A percentile compares a stretch with the other conserved stretches of the same genome.
Evolutionary conservation across 1,140 invertebrate species (phyloP).

Genomic region (Euwallacea fornicatus): DNA sequence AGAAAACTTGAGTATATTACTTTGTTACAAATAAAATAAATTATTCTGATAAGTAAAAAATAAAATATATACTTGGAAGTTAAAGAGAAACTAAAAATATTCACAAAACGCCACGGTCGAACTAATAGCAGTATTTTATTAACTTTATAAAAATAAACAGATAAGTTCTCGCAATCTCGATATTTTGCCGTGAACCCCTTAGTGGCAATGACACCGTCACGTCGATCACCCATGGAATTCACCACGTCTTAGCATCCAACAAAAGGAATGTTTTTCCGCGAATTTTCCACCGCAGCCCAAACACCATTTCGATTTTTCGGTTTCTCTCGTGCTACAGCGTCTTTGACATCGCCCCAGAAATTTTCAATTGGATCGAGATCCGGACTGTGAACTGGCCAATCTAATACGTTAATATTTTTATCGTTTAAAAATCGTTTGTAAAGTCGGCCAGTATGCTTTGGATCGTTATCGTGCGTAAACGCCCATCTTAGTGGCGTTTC

Average conservation of each 20-base stretch:
- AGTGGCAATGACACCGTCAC: neutral
- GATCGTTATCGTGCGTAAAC: conserved; percentile 52
- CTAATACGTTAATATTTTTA: neutral
- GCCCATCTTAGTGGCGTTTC: conserved; percentile 41
- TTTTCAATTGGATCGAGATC: conserved; percentile 1
- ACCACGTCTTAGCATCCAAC: neutral
- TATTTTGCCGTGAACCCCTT: neutral
- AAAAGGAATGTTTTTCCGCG: neutral
- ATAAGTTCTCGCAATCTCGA: neutral
- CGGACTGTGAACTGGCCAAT: neutral
- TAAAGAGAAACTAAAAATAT: neutral
- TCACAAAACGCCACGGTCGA: neutral
- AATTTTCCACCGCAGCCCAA: neutral
- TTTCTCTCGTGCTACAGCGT: neutral
- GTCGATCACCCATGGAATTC: neutral
- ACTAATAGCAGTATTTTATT: neutral
- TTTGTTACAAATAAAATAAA: neutral
- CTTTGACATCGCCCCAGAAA: conserved; percentile 1
- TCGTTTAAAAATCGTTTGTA: neutral
- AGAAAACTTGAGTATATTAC: neutral
- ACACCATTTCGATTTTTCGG: neutral
- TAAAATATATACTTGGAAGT: too few relatives aligned
- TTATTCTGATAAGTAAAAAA: too few relatives aligned
- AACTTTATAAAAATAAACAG: neutral
- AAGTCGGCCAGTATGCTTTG: conserved; percentile 44